Conservation (phyloP, 2,113 vertebrate species). For the Suncus etruscus region DNA sequence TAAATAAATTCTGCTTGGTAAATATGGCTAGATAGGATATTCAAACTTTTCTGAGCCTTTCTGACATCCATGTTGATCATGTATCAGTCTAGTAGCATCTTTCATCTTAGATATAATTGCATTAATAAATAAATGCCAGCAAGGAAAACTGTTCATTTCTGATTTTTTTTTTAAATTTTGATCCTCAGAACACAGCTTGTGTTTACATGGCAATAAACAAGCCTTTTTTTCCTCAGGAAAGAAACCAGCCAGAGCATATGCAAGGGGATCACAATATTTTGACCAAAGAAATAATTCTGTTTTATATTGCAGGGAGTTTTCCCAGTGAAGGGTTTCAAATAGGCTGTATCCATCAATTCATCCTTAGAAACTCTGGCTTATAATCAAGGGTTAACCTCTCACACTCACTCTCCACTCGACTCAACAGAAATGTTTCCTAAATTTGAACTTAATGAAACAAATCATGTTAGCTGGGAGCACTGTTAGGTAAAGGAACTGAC, state of each 20-base stretch:
- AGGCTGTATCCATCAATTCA: background rate
- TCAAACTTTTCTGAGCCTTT: background rate
- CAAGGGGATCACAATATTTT: slow-evolving; percentile 65
- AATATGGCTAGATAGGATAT: background rate
- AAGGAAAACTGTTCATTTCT: slow-evolving; percentile 54
- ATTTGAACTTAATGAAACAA: slow-evolving; percentile 29
- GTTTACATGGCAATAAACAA: slow-evolving; percentile 66
- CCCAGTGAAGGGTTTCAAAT: slow-evolving; percentile 32
- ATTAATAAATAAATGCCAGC: background rate
- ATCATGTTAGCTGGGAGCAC: background rate
- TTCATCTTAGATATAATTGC: background rate
- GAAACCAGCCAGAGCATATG: slow-evolving; percentile 57
- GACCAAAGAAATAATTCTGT: background rate
- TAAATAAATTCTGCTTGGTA: background rate
- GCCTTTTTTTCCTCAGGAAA: slow-evolving; percentile 34
- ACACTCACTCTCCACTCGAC: background rate
- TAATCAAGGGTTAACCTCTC: background rate
- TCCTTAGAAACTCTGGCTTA: background rate
- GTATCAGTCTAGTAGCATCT: background rate
- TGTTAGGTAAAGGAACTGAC: slow-evolving; percentile 1
- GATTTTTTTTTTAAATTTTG: slow-evolving; percentile 67
- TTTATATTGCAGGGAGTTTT: background rate
- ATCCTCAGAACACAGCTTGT: slow-evolving; percentile 67
- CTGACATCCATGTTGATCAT: background rate
- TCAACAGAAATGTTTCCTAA: background rate